These are phyloP conservation scores for Autographa gamma DNA, from an alignment of 2,888 invertebrate species.

Conservation along the genomic window DNA sequence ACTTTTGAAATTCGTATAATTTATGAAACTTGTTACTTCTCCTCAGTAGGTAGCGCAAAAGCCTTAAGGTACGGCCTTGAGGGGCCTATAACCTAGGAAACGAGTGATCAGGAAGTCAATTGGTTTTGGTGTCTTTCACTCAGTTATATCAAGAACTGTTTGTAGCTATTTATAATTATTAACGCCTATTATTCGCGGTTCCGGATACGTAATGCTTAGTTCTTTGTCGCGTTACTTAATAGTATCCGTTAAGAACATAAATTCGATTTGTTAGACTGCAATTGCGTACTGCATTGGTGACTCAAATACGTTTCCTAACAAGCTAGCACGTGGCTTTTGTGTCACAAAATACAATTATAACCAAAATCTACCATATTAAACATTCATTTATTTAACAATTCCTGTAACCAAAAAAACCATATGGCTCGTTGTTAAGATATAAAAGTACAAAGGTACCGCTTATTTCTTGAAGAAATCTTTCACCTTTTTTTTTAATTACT, in stretches of 20 bases:
- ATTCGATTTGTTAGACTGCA: neutral
- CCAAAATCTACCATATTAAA: too few species aligned
- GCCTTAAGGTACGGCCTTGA: slow-evolving; percentile 58
- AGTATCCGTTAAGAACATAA: neutral
- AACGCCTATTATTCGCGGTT: slow-evolving; percentile 26
- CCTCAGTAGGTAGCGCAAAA: slow-evolving; percentile 46
- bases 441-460: too few species aligned
- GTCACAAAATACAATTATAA: too few species aligned
- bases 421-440: too few species aligned
- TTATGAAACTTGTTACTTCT: slow-evolving; percentile 49
- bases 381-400: too few species aligned
- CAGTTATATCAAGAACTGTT: slow-evolving; percentile 46
- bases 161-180: slow-evolving; percentile 35
- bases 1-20: slow-evolving; percentile 60
- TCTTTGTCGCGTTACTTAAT: slow-evolving; percentile 1
- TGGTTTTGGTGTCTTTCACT: slow-evolving; percentile 60
- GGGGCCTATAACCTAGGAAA: slow-evolving; percentile 59
- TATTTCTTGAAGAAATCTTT: too few species aligned
- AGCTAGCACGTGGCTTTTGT: too few species aligned
- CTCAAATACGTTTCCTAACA: neutral
- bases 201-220: slow-evolving; percentile 11
- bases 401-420: too few species aligned
- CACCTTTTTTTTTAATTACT: too few species aligned
- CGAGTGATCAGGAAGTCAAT: slow-evolving; percentile 62
- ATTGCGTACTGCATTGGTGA: neutral